Base-by-base conservation (phyloP, 2,797 vertebrate genomes). In the Syngnathus rostellatus region DNA sequence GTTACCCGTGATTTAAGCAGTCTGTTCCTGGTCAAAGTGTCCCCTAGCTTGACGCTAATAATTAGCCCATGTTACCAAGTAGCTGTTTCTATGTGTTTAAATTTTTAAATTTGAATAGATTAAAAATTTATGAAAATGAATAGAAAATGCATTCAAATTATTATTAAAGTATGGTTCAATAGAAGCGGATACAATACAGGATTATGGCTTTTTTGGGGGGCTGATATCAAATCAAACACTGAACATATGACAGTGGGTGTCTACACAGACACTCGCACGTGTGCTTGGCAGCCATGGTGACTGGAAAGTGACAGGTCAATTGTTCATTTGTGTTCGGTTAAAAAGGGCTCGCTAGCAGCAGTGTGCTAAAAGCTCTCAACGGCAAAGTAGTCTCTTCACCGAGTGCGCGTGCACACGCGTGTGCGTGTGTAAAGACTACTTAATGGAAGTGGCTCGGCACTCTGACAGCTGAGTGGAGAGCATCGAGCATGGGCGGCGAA, bases 301-400 rank as follows among this genome's bases (percentile, higher is more conserved):
- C 37, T 9, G 57, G 17, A 83, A 88, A 92, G 91, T 89, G 89
- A 92, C 89, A 90, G 91, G 90, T 92, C 90, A 89, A 89, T 91
- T 87, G 86, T 83, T 87, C 86, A 91, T 91, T 91, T 89, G 88
- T 89, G 81, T 81, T 86, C 84, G 59, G 83, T 88, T 82, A 81
- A 87, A 84, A 72, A 73, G 74, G 81, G 76, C 76, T 79, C 87
- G 31, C 57, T 39, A 19, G 48, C 48, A n/a, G 19, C 6, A n/a
- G 50, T 3, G 50, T 51, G 57, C 57, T 89, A 90, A 92, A 89
- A 90, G 90, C 88, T 92, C 89, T 89, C 90, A 2, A 51, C 50
- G 3, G 50, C n/a, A 51, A 51, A 51, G 50, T 51, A 51, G 50
- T 51, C 50, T n/a, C 48, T 19, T 8, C 14, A 19, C 8, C 8